These are phyloP conservation scores for Xestia c-nigrum DNA, from an alignment of 2,888 invertebrate genomes.

Conservation along the genomic window DNA sequence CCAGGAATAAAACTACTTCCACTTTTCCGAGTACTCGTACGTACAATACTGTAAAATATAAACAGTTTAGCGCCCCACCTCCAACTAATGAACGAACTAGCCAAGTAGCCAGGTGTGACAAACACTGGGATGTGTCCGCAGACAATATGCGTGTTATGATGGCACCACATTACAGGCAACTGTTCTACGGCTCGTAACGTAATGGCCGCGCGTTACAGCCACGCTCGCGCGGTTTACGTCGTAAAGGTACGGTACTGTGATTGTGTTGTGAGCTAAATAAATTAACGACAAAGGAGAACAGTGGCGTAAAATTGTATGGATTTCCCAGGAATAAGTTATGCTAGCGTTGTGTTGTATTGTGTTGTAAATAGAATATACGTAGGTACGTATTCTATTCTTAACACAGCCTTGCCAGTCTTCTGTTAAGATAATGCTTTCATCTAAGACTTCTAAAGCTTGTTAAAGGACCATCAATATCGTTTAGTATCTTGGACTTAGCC, in stretches of 20 bases:
- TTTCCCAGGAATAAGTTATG: neutral
- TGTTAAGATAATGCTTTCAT: neutral
- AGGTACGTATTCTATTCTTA: neutral
- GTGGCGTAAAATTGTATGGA: neutral
- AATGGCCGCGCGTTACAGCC: slow-evolving; percentile 13
- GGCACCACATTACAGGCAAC: slow-evolving; percentile 23
- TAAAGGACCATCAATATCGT: slow-evolving; percentile 45
- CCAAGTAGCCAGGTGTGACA: slow-evolving; percentile 41
- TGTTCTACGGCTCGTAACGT: slow-evolving; percentile 18
- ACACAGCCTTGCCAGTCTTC: neutral
- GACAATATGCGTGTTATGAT: slow-evolving; percentile 38
- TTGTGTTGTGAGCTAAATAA: slow-evolving; percentile 22
- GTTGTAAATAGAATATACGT: too few relatives aligned
- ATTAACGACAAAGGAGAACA: neutral
- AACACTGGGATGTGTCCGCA: slow-evolving; percentile 40
- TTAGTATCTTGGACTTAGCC: slow-evolving; percentile 13
- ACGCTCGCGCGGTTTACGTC: slow-evolving; percentile 16
- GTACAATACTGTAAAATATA: neutral
- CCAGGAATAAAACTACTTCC: too few relatives aligned
- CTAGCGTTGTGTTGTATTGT: neutral
- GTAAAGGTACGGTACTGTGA: slow-evolving; percentile 30
- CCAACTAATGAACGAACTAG: slow-evolving; percentile 21
- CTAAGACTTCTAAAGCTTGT: slow-evolving; percentile 37
- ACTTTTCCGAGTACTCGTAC: neutral
- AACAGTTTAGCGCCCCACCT: slow-evolving; percentile 22